These are phyloP conservation scores for Gryllus bimaculatus DNA, from an alignment of 1,140 invertebrate genomes.

Conservation along the genomic window DNA sequence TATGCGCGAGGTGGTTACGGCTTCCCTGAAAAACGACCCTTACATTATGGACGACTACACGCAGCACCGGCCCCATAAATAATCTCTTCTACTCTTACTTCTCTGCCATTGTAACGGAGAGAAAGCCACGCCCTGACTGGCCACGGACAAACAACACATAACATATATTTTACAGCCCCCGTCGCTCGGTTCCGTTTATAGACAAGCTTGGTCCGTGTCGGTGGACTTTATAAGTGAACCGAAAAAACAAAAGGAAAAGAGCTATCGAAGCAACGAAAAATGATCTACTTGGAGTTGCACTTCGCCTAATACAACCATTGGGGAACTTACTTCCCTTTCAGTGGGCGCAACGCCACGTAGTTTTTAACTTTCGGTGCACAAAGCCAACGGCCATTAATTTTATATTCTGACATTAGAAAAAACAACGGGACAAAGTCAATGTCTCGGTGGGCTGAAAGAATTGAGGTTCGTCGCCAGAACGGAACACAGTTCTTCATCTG, in stretches of 20 bases:
- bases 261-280: background rate
- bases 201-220: background rate
- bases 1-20: background rate
- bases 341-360: background rate
- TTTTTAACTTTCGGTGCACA: background rate
- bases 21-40: background rate
- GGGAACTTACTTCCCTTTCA: background rate
- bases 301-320: background rate
- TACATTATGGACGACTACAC: background rate
- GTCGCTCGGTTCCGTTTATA: background rate
- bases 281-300: constrained; percentile 3
- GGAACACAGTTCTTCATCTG: background rate
- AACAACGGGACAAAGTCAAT: background rate
- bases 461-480: background rate
- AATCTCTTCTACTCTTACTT: background rate
- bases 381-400: background rate
- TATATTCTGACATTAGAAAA: background rate
- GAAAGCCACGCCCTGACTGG: background rate
- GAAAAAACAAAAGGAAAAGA: background rate
- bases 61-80: background rate
- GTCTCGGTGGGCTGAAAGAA: background rate
- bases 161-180: background rate
- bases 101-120: background rate
- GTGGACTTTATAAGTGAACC: background rate
- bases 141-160: background rate